Conservation (phyloP, 2,797 vertebrate species). For the Cercopithecus hamlyni region DNA sequence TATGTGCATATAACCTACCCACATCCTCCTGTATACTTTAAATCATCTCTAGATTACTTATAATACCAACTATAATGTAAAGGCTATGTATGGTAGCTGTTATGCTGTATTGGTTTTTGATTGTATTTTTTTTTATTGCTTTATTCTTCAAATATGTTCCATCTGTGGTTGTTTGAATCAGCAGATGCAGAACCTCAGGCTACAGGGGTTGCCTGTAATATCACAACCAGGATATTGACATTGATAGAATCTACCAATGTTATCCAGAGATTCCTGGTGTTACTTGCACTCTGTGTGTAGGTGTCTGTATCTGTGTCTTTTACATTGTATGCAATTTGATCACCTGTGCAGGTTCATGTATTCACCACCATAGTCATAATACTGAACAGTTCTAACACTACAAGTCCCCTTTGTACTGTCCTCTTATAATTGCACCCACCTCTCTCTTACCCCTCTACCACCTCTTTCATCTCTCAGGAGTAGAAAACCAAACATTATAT, state of each 20-base stretch:
- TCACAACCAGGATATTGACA: neutral
- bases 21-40: too few relatives aligned
- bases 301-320: neutral
- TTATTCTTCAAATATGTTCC: neutral
- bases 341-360: neutral
- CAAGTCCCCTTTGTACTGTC: neutral
- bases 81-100: neutral
- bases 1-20: neutral
- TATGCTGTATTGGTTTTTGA: neutral
- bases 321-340: neutral
- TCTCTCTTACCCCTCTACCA: neutral
- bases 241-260: neutral
- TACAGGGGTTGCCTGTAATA: neutral
- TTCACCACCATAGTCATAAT: neutral
- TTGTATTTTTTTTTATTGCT: neutral
- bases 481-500: neutral
- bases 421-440: neutral
- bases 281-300: neutral
- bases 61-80: too few relatives aligned
- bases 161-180: neutral
- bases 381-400: neutral
- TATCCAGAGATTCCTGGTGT: neutral
- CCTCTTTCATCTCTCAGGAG: neutral
- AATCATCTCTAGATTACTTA: too few relatives aligned
- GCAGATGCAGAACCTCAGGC: too few relatives aligned